Evolutionary conservation across 2,888 invertebrate species (phyloP).

Genomic region (Elysia crispata): DNA sequence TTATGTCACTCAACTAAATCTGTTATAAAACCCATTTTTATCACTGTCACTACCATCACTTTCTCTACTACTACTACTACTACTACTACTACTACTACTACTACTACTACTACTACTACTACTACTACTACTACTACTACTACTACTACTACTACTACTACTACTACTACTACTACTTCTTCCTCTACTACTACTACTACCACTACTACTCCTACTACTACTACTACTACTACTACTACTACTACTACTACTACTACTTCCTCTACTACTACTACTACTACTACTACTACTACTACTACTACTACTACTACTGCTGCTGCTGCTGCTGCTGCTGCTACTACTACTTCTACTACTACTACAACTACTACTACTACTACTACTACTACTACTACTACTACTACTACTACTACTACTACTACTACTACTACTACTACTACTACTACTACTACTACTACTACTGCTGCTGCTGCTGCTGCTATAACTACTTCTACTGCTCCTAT

Average conservation of each 20-base stretch:
- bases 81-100: neutral
- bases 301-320: too few relatives aligned
- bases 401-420: too few relatives aligned
- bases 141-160: slow-evolving; percentile 17
- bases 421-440: neutral
- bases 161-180: slow-evolving; percentile 16
- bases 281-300: neutral
- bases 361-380: too few relatives aligned
- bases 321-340: too few relatives aligned
- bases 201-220: slow-evolving; percentile 12
- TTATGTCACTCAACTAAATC: too few relatives aligned
- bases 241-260: neutral
- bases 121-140: slow-evolving; percentile 14
- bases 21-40: too few relatives aligned
- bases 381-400: too few relatives aligned
- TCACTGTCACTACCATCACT: too few relatives aligned
- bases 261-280: neutral
- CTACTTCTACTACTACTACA: too few relatives aligned
- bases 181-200: slow-evolving; percentile 4
- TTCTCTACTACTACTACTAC: neutral
- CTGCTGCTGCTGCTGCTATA: neutral
- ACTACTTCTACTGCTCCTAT: neutral
- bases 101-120: too few relatives aligned
- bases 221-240: slow-evolving; percentile 9
- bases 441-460: neutral